Evolutionary conservation across 2,113 vertebrate species (phyloP).

Genomic region (Malurus elegans): DNA sequence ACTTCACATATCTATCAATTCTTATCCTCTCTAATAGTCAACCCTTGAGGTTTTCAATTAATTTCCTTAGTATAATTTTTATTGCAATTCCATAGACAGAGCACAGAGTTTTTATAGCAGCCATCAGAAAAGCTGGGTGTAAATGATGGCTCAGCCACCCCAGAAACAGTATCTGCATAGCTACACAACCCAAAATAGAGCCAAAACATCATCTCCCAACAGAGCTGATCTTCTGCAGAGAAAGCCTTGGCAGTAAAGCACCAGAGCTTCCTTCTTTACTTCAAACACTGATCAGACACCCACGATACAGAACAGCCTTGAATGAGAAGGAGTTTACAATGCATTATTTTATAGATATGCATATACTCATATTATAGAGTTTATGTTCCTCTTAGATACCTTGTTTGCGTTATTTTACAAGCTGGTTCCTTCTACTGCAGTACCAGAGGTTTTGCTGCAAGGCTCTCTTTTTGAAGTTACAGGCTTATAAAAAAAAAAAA

Average conservation of each 20-base stretch:
- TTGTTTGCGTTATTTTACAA: background rate
- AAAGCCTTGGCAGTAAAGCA: background rate
- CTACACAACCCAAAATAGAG: background rate
- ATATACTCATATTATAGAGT: background rate
- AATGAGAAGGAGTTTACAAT: constrained; percentile 16
- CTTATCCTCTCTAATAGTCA: background rate
- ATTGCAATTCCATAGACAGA: background rate
- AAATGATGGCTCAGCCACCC: background rate
- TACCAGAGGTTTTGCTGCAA: background rate
- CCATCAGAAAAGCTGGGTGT: background rate
- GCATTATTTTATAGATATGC: background rate
- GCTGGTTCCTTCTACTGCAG: background rate
- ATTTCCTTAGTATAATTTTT: background rate
- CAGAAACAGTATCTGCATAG: background rate
- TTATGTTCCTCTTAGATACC: background rate
- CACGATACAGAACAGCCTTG: background rate
- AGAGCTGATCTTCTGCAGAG: background rate
- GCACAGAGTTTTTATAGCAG: background rate
- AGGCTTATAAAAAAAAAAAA: background rate
- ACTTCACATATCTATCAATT: background rate
- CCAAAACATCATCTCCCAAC: background rate
- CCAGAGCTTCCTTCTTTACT: constrained; percentile 2
- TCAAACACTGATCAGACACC: background rate
- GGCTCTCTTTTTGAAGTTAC: background rate
- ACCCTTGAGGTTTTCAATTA: background rate